Evolutionary conservation across 2,797 vertebrate genomes (phyloP).

Genomic region (Smutsia temminckii): DNA sequence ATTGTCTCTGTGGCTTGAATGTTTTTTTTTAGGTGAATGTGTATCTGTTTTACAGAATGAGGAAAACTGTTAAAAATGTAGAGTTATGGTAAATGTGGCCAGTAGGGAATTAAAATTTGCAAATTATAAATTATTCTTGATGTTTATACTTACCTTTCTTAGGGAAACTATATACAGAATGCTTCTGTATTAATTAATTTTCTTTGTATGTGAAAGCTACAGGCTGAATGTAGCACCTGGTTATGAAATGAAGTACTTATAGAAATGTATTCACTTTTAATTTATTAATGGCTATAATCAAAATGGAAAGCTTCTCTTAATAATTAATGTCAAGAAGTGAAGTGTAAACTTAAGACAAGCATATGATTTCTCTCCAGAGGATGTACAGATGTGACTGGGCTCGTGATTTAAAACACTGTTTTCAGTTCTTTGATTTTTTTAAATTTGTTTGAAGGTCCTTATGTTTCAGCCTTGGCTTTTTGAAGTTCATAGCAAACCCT

Average conservation of each 20-base stretch:
- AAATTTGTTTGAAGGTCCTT: conserved; percentile 29
- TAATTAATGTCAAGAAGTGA: conserved; percentile 67
- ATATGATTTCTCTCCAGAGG: conserved; percentile 47
- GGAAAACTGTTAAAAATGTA: conserved; percentile 1
- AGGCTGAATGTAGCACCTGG: not conserved
- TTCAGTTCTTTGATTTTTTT: not conserved
- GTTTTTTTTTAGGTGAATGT: not conserved
- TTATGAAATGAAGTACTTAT: conserved; percentile 57
- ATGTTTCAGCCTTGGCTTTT: not conserved
- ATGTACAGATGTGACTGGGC: conserved; percentile 20
- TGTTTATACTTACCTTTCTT: not conserved
- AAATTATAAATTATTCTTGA: conserved; percentile 27
- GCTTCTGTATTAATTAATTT: conserved; percentile 3
- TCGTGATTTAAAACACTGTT: not conserved
- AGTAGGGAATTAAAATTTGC: not conserved
- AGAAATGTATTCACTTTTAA: conserved; percentile 64
- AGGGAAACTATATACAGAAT: not conserved
- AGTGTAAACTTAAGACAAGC: conserved; percentile 59
- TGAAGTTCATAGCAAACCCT: not conserved
- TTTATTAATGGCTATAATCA: conserved; percentile 71
- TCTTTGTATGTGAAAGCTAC: conserved; percentile 32
- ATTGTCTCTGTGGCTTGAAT: conserved; percentile 23
- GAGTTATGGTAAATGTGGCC: conserved; percentile 48
- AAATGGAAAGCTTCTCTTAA: conserved; percentile 71
- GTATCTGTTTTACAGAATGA: conserved; percentile 9